Evolutionary conservation across 2,797 vertebrate species (phyloP), one percentile per base, ranked within the genome.

Genomic region (Orestias chungarensis): DNA sequence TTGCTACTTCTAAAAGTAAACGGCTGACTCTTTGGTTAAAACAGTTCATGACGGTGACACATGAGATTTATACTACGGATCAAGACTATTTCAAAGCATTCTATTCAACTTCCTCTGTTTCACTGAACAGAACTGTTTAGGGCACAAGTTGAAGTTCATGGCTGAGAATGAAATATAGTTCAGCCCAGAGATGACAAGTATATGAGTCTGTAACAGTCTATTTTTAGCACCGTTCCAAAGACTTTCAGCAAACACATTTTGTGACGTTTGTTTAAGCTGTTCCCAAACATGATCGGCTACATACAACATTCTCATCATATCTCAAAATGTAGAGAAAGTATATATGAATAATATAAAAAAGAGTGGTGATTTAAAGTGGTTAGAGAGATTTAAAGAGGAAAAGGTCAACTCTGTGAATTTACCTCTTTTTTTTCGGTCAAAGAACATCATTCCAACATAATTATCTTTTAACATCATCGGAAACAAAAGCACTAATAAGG

Each of bases 401-500:
- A 1, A 11, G 11, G 47, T 42, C 12, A 31, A 15, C 27, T 31
- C 25, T 14, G 1, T 20, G 10, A 10, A n/a, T 38, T 50, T 50
- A 25, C 23, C 12, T 27, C 29, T 6, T n/a, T n/a, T n/a, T 10
- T 25, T 50, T n/a, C 1, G 25, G 7, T 25, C 10, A 50, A 25
- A n/a, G 49, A 50, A 10, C 23, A 50, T n/a, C 49, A 7, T 50
- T 10, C 23, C n/a, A 2, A 38, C 38, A 38, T 9, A 4, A 38
- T 38, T 38, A 4, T 9, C 38, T 38, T 50, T 50, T 10, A 62
- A 35, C 3, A 40, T 42, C 35, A 40, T 1, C 17, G 20, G 12
- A 42, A 62, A 62, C 12, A 43, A 71, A 68, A 64, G 47, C 64
- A 71, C 43, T 44, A 62, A 38, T 46, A 50, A 75, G 67, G 61